These are phyloP conservation scores for Platyura marginata DNA, from an alignment of 1,140 invertebrate species.

Conservation along the genomic window DNA sequence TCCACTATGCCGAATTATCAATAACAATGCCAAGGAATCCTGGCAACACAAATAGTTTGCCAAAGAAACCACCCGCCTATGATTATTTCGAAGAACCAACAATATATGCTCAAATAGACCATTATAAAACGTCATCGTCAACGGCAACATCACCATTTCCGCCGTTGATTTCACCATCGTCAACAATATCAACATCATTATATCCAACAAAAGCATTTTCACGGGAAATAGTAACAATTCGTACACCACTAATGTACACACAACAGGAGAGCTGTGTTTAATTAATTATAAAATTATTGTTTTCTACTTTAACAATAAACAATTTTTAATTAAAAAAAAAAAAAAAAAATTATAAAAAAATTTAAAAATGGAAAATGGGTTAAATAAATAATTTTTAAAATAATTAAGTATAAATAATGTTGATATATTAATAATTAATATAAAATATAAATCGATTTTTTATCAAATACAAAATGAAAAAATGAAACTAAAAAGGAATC, in stretches of 20 bases:
- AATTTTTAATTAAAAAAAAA: too few relatives aligned
- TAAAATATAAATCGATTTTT: too few relatives aligned
- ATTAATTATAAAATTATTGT: too few relatives aligned
- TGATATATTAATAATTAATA: too few relatives aligned
- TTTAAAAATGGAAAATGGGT: too few relatives aligned
- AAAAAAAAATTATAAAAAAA: too few relatives aligned
- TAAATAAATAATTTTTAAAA: too few relatives aligned
- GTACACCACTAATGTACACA: slow-evolving; percentile 58
- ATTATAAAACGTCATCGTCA: slow-evolving; percentile 23
- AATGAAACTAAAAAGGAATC: too few relatives aligned
- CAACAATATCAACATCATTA: slow-evolving; percentile 9
- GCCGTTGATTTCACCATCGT: slow-evolving; percentile 14
- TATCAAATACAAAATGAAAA: too few relatives aligned
- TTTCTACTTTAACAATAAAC: too few relatives aligned
- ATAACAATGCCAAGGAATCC: slow-evolving; percentile 13
- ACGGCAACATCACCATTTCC: slow-evolving; percentile 18
- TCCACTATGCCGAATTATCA: slow-evolving; percentile 51
- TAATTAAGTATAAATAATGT: too few relatives aligned
- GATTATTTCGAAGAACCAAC: slow-evolving; percentile 31
- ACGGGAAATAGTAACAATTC: slow-evolving; percentile 62
- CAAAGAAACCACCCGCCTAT: slow-evolving; percentile 17
- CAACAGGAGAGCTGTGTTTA: slow-evolving; percentile 76
- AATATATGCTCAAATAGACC: slow-evolving; percentile 52
- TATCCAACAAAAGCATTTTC: slow-evolving; percentile 22
- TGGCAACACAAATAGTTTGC: background rate